phyloP scores from a whole-genome alignment of 2,888 invertebrate species.

The Diogma glabrata region DNA sequence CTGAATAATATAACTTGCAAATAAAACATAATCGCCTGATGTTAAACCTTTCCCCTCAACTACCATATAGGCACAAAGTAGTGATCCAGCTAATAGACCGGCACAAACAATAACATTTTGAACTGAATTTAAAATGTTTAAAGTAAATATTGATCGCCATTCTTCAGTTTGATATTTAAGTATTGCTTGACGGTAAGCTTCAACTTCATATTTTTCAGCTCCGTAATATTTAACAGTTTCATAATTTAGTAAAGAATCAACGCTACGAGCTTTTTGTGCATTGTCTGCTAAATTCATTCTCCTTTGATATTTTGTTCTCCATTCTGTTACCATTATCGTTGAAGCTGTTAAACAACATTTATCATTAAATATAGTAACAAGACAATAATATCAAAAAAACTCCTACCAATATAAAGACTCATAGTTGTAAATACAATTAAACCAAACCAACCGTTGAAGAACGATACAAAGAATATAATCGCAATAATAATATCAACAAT shows the following conservation, averaged over 20 bases:
- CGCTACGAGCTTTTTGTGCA: conserved; percentile 78
- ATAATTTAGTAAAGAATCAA: conserved; percentile 93
- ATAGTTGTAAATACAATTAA: conserved; percentile 90
- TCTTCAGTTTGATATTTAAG: conserved; percentile 80
- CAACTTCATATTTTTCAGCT: conserved; percentile 84
- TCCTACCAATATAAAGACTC: conserved; percentile 83
- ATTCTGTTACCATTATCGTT: conserved; percentile 89
- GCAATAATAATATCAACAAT: conserved; percentile 87
- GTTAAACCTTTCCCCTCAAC: conserved; percentile 56
- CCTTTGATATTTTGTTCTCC: conserved; percentile 91
- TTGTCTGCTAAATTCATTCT: conserved; percentile 93
- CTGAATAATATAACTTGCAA: conserved; percentile 88
- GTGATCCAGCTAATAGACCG: conserved; percentile 75
- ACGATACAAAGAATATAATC: conserved; percentile 72
- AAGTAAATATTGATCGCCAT: conserved; percentile 73
- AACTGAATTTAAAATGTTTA: conserved; percentile 80
- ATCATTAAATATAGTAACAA: conserved; percentile 10
- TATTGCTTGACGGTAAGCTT: conserved; percentile 75
- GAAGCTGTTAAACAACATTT: conserved; percentile 47
- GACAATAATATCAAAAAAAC: conserved; percentile 10
- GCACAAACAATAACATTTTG: conserved; percentile 84
- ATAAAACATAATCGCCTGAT: conserved; percentile 92
- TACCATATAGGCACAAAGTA: conserved; percentile 82
- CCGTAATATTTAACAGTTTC: conserved; percentile 99
- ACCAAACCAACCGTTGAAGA: conserved; percentile 91